Evolutionary conservation across 2,797 vertebrate genomes (phyloP).

Genomic region (Pachyuromys duprasi): DNA sequence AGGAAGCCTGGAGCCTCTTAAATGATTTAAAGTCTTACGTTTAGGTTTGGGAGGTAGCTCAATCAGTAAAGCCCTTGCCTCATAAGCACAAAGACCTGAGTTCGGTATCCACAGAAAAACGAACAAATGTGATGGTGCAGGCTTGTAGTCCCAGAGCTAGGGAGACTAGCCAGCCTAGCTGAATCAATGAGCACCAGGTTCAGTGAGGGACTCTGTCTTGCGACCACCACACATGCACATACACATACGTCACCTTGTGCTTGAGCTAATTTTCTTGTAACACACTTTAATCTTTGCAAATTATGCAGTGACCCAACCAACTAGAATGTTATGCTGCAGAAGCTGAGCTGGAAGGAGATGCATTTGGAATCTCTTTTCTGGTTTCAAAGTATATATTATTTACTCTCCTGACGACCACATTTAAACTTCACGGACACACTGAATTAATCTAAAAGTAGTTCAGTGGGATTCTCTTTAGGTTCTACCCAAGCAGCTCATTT

Average conservation of each 20-base stretch:
- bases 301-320: conserved; percentile 67
- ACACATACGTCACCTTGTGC: background rate
- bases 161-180: background rate
- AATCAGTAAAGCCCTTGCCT: background rate
- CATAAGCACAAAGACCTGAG: background rate
- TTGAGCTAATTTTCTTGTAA: conserved; percentile 73
- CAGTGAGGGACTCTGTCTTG: background rate
- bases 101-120: background rate
- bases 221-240: background rate
- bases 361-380: conserved; percentile 77
- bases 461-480: conserved; percentile 69
- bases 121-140: no score
- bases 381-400: conserved; percentile 82
- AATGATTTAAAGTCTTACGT: conserved; percentile 54
- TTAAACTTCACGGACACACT: conserved; percentile 83
- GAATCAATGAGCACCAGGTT: background rate
- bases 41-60: conserved; percentile 19
- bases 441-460: conserved; percentile 84
- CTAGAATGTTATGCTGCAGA: conserved; percentile 73
- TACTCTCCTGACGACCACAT: conserved; percentile 83
- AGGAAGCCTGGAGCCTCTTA: conserved; percentile 54
- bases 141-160: background rate
- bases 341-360: conserved; percentile 68
- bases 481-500: conserved; percentile 82
- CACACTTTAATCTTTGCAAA: conserved; percentile 80